Evolutionary conservation across 2,113 vertebrate genomes (phyloP).

Genomic region (Eurystomus gularis): DNA sequence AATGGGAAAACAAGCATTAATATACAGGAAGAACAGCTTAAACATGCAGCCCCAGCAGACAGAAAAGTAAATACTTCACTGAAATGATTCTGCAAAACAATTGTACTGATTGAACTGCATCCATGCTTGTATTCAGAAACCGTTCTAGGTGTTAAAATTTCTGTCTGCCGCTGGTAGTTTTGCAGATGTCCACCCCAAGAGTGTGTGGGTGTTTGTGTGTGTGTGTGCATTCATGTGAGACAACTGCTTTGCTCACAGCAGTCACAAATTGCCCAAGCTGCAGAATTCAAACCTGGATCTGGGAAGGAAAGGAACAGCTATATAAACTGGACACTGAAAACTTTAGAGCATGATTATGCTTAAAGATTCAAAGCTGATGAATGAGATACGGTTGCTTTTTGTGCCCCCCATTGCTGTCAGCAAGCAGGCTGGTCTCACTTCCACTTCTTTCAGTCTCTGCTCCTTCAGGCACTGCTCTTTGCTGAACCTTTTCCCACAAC

Average conservation of each 20-base stretch:
- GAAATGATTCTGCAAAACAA: background rate
- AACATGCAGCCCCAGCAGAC: background rate
- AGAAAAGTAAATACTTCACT: background rate
- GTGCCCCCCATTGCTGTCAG: background rate
- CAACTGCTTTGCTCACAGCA: background rate
- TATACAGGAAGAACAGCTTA: slow-evolving; percentile 13
- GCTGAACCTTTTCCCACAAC: background rate
- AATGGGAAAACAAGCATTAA: background rate
- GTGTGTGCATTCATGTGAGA: background rate
- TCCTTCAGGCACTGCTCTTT: background rate
- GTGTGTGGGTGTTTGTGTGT: background rate
- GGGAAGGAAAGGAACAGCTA: background rate
- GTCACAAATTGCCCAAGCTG: background rate
- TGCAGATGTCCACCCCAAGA: background rate
- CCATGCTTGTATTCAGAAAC: background rate
- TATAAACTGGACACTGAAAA: background rate
- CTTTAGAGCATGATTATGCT: background rate
- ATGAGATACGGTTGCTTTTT: background rate
- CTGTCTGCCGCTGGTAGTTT: background rate
- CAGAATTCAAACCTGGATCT: background rate
- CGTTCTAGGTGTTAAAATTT: background rate
- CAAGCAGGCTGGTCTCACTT: background rate
- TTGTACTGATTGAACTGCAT: background rate
- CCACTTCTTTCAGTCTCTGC: background rate
- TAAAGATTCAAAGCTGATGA: background rate